Conservation (phyloP, 2,888 invertebrate species). For the Hypena proboscidalis region DNA sequence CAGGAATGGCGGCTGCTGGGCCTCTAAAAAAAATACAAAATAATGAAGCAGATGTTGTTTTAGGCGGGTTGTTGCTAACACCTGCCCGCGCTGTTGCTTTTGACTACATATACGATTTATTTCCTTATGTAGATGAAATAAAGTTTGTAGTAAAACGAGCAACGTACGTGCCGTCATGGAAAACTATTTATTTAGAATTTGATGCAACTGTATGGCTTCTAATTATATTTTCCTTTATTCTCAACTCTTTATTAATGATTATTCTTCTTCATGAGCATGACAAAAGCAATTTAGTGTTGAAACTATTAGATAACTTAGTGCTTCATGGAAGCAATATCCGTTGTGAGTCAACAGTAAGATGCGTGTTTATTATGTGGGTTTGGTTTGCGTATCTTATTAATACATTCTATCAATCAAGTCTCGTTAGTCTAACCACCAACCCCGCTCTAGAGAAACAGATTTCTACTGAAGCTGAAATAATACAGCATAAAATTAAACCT, state of each 20-base stretch:
- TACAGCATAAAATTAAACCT: constrained; percentile 2
- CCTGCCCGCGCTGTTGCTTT: constrained; percentile 15
- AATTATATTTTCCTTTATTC: constrained; percentile 5
- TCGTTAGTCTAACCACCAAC: constrained; percentile 44
- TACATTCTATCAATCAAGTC: constrained; percentile 41
- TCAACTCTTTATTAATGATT: constrained; percentile 16
- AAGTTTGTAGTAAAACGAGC: constrained; percentile 24
- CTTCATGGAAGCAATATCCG: constrained; percentile 18
- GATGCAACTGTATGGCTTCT: constrained; percentile 28
- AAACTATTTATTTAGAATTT: constrained; percentile 39
- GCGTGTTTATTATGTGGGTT: constrained; percentile 53
- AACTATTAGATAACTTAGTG: constrained; percentile 18
- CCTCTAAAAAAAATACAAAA: constrained; percentile 22
- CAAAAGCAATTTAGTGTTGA: constrained; percentile 17
- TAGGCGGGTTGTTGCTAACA: constrained; percentile 20
- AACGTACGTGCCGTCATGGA: constrained; percentile 30
- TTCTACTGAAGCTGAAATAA: constrained; percentile 15
- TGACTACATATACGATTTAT: constrained; percentile 9
- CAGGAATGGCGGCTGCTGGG: constrained; percentile 18
- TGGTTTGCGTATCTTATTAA: constrained; percentile 52
- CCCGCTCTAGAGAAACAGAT: constrained; percentile 39
- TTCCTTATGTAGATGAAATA: constrained; percentile 24
- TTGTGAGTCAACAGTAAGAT: constrained; percentile 5
- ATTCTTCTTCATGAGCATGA: constrained; percentile 15
- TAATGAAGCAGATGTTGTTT: constrained; percentile 21